phyloP scores from a whole-genome alignment of 2,797 vertebrate genomes.

The Dendrocincla tyrannina region DNA sequence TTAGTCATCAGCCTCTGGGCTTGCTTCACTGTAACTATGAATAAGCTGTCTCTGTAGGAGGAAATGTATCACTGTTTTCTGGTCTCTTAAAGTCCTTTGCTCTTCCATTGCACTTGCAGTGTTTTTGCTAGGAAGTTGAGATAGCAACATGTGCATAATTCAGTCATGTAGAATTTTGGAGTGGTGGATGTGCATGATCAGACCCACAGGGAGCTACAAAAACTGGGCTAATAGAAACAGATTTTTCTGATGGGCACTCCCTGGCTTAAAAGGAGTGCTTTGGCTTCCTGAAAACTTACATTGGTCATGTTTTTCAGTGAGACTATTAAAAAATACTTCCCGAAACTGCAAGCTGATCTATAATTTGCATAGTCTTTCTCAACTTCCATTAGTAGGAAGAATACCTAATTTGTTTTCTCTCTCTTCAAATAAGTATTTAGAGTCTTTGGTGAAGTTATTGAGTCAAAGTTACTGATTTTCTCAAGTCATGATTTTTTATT shows the following conservation, averaged over 20 bases:
- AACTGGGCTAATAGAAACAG: neutral
- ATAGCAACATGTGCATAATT: neutral
- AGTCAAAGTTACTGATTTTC: neutral
- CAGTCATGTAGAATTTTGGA: neutral
- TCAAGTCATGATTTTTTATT: neutral
- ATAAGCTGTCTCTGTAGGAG: neutral
- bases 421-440: neutral
- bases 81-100: neutral
- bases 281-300: neutral
- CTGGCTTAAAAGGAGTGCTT: neutral
- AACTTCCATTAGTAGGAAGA: neutral
- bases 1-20: conserved; percentile 24
- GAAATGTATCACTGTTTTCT: conserved; percentile 13
- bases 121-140: neutral
- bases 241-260: neutral
- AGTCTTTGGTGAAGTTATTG: neutral
- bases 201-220: fast-evolving
- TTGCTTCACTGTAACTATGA: conserved; percentile 23
- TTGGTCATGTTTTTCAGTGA: neutral
- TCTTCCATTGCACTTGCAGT: neutral
- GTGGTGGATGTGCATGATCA: fast-evolving
- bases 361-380: neutral
- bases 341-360: neutral
- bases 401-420: neutral
- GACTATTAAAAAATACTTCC: neutral